Base-by-base conservation (phyloP, 2,888 invertebrate species). In the Plutella xylostella region DNA sequence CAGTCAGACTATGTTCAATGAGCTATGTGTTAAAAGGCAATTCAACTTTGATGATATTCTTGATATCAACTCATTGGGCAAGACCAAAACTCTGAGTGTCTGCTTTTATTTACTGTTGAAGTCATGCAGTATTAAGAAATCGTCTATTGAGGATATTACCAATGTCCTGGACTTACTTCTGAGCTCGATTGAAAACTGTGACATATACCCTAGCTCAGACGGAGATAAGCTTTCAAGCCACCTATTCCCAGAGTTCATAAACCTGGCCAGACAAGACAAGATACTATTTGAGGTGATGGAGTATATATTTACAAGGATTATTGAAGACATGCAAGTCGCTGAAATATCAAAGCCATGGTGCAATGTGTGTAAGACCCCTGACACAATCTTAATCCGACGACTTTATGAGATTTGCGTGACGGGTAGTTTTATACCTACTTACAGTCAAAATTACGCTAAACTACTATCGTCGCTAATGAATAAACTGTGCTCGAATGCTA, bases 231-330 rank as follows among this genome's bases (percentile, higher is more conserved):
- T 84, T 48, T 70, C 72, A 1, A 58, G 60, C 15, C 54, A 61
- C 25, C 62, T 69, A 4, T 63, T 83, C 51, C 53, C 61, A 1
- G 74, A 76, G 52, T 68, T 71, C 45, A 61, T 80, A 22, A 65
- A 60, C 49, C 51, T 61, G 12, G 72, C 85, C 2, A 72, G 63
- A 34, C 64, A 69, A 30, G 72, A 85, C 38, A 73, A 72, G 50
- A 83, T 89, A 50, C 73, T 88, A 0, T 72, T 89, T 52, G 82
- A 86, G 62, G 72, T 86, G 1, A 84, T 87, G 56, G 74, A 87
- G 31, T 78, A 85, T 51, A 85, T 88, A 47, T 66, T 90, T 41
- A 57, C 65, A 1, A 78, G 72, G 42, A 66, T 89, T 1, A 79
- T 86, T 42, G 61, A 68, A 28, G 79, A 84, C 49, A 80, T 86